A percentile compares a stretch with the other conserved stretches of the same genome.
phyloP scores from a whole-genome alignment of 2,113 vertebrate genomes.

The Tiliqua scincoides region DNA sequence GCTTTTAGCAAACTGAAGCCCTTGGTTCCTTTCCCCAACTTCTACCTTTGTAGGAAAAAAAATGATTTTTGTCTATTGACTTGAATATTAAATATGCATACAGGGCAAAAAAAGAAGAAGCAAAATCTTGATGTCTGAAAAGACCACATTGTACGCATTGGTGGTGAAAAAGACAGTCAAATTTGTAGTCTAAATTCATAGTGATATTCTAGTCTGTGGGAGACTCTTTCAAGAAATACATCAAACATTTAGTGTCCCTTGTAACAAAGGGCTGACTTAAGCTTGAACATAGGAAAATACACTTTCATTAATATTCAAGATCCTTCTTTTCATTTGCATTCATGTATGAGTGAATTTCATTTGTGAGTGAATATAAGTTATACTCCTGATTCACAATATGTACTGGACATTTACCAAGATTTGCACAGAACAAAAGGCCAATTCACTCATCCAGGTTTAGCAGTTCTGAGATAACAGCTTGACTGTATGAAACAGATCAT shows the following conservation, averaged over 20 bases:
- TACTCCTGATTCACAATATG: not conserved
- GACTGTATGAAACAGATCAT: not conserved
- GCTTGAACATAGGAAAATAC: not conserved
- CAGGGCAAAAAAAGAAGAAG: too few species aligned
- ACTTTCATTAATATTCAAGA: slow-evolving; percentile 27
- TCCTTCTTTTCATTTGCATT: slow-evolving; percentile 34
- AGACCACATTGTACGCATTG: not conserved
- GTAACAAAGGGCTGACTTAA: slow-evolving; percentile 28
- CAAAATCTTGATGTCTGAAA: not conserved
- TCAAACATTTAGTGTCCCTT: slow-evolving; percentile 13
- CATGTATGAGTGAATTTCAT: not conserved
- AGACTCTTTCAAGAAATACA: slow-evolving; percentile 29
- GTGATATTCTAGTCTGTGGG: slow-evolving; percentile 5
- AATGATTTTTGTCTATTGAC: not conserved
- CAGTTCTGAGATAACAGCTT: not conserved
- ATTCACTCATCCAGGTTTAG: not conserved
- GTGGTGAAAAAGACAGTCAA: slow-evolving; percentile 16
- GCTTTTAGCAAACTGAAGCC: not conserved
- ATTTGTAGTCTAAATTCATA: slow-evolving; percentile 31
- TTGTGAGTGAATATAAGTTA: slow-evolving; percentile 4
- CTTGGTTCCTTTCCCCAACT: not conserved
- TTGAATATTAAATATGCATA: slow-evolving; percentile 5
- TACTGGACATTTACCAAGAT: slow-evolving; percentile 14
- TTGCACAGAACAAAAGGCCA: not conserved
- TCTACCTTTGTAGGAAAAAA: not conserved